phyloP scores from a whole-genome alignment of 2,113 vertebrate species.

The Anarhynchus alexandrinus region DNA sequence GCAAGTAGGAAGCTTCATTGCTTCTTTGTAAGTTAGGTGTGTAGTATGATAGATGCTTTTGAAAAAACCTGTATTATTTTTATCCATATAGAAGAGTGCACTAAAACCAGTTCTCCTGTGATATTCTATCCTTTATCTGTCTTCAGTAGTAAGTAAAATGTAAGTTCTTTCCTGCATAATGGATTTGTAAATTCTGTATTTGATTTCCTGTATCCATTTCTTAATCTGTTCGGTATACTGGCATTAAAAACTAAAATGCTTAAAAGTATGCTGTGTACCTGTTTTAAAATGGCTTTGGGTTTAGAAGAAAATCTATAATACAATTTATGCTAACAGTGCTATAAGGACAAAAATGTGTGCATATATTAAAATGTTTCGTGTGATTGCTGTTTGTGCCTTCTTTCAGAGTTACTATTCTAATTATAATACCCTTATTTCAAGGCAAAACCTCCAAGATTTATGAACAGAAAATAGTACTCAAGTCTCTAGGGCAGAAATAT shows the following conservation, averaged over 20 bases:
- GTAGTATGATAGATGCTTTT: background rate
- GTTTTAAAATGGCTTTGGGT: background rate
- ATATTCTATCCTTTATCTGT: background rate
- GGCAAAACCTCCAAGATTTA: background rate
- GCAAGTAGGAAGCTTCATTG: background rate
- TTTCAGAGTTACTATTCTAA: background rate
- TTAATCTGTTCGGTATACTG: background rate
- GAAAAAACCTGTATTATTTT: background rate
- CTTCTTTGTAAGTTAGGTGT: background rate
- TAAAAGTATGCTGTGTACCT: background rate
- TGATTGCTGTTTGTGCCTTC: background rate
- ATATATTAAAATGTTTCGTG: background rate
- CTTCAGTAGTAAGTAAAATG: background rate
- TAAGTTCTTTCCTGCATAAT: background rate
- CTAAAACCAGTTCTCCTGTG: background rate
- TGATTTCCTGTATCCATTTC: background rate
- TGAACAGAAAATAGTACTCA: background rate
- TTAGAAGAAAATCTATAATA: background rate
- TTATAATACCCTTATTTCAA: background rate
- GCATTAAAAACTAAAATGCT: background rate
- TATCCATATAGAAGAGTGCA: background rate
- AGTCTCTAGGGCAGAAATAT: background rate
- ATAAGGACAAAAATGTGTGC: background rate
- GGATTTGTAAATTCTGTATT: background rate
- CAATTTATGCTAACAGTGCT: background rate